A percentile compares a stretch with the other conserved stretches of the same genome.
Evolutionary conservation across 92 coral and sea anemone genomes (phyloP).

Genomic region (Plumapathes pennacea): DNA sequence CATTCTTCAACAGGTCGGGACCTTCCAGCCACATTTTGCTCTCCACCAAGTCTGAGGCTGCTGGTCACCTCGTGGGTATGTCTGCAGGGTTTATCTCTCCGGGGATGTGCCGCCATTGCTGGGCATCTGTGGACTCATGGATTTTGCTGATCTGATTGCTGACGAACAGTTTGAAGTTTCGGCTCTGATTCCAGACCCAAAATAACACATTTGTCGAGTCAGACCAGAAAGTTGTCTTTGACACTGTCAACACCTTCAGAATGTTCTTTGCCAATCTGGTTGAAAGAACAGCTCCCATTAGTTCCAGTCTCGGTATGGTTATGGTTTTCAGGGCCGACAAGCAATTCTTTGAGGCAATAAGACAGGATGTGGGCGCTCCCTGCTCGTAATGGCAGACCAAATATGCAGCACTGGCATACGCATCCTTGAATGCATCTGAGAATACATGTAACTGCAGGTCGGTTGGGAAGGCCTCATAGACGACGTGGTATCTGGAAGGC

Average conservation of each 20-base stretch:
- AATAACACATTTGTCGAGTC: conserved; percentile 21
- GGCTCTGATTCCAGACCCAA: conserved; percentile 36
- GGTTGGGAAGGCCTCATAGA: conserved; percentile 3
- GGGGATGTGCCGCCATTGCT: conserved; percentile 37
- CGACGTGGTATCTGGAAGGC: too few species aligned
- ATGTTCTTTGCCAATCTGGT: conserved; percentile 1
- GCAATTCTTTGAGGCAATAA: conserved; percentile 25
- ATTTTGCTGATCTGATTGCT: conserved; percentile 19
- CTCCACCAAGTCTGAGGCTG: background rate
- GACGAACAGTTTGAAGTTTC: conserved; percentile 25
- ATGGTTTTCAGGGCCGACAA: conserved; percentile 20
- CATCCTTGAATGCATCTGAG: conserved; percentile 33
- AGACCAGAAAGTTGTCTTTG: conserved; percentile 17
- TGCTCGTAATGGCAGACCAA: conserved; percentile 6
- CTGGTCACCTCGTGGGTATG: conserved; percentile 14
- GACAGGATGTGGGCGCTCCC: conserved; percentile 9
- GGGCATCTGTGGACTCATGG: background rate
- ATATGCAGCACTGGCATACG: conserved; percentile 20
- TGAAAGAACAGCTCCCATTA: conserved; percentile 20
- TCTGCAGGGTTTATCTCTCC: conserved; percentile 35
- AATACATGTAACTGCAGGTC: conserved; percentile 8
- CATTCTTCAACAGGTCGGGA: conserved; percentile 5
- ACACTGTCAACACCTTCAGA: conserved; percentile 3
- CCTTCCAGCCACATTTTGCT: conserved; percentile 15
- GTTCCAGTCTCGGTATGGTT: conserved; percentile 18